These are phyloP conservation scores for Chaunax sp. DNA, from an alignment of 2,797 vertebrate species.

Conservation along the genomic window DNA sequence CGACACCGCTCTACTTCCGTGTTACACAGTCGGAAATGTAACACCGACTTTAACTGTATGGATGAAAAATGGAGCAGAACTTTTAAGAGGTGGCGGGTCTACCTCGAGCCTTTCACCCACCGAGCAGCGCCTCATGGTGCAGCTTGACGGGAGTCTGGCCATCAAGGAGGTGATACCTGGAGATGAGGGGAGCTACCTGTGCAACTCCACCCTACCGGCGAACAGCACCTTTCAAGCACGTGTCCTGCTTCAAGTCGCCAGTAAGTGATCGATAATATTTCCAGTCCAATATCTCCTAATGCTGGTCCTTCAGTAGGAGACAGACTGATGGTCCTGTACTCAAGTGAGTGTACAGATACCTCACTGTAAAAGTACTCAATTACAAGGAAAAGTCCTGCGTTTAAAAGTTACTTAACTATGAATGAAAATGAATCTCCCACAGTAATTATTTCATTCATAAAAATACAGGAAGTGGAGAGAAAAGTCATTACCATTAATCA, in stretches of 20 bases:
- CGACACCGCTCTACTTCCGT: constrained; percentile 76
- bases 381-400: too few species aligned
- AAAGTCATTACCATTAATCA: too few species aligned
- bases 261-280: constrained; percentile 81
- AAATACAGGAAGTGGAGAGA: too few species aligned
- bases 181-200: constrained; percentile 88
- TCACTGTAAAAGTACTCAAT: too few species aligned
- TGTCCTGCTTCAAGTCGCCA: constrained; percentile 80
- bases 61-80: constrained; percentile 72
- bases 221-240: constrained; percentile 46
- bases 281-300: too few species aligned
- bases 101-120: fast-evolving
- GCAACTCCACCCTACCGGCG: constrained; percentile 68
- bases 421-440: too few species aligned
- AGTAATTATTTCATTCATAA: too few species aligned
- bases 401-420: too few species aligned
- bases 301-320: too few species aligned
- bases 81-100: background rate
- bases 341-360: too few species aligned
- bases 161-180: constrained; percentile 68
- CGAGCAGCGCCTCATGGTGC: constrained; percentile 71
- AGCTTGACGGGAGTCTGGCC: constrained; percentile 77
- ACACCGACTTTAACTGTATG: constrained; percentile 75
- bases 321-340: too few species aligned
- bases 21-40: constrained; percentile 65